Conservation (phyloP, 2,888 invertebrate genomes). For the Aromia moschata region DNA sequence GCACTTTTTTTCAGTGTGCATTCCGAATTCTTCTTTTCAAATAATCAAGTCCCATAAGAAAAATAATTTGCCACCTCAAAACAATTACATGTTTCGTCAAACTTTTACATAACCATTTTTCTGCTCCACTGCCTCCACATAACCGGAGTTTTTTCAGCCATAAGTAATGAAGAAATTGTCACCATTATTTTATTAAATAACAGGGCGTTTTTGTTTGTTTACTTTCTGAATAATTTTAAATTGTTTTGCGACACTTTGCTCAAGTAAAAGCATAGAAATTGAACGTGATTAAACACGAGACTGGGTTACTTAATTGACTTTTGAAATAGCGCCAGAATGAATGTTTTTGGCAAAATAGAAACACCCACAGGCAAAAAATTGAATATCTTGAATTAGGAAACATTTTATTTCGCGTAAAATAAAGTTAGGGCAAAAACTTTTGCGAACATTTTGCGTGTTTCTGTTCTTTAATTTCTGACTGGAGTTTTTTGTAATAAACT, state of each 20-base stretch:
- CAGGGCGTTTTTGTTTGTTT: neutral
- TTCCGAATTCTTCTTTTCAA: too few relatives aligned
- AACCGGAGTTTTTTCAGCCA: neutral
- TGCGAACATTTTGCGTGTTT: too few relatives aligned
- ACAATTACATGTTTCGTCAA: too few relatives aligned
- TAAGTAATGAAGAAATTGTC: neutral
- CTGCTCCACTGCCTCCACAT: neutral
- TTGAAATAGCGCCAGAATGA: neutral
- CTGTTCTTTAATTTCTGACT: too few relatives aligned
- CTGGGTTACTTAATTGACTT: neutral
- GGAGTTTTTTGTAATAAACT: too few relatives aligned
- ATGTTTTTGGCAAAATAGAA: neutral
- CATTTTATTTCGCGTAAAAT: conserved; percentile 1
- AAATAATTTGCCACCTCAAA: too few relatives aligned
- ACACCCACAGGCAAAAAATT: neutral
- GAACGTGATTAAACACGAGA: neutral
- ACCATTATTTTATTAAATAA: neutral
- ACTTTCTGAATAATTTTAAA: neutral
- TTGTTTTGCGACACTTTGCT: neutral
- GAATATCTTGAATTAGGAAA: neutral
- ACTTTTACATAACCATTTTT: neutral
- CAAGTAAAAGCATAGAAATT: neutral
- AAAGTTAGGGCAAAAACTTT: too few relatives aligned
- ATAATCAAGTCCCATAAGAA: too few relatives aligned
- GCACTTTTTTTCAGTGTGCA: too few relatives aligned